These are phyloP conservation scores for Heliconius nattereri DNA, from an alignment of 1,140 invertebrate species.

Conservation along the genomic window DNA sequence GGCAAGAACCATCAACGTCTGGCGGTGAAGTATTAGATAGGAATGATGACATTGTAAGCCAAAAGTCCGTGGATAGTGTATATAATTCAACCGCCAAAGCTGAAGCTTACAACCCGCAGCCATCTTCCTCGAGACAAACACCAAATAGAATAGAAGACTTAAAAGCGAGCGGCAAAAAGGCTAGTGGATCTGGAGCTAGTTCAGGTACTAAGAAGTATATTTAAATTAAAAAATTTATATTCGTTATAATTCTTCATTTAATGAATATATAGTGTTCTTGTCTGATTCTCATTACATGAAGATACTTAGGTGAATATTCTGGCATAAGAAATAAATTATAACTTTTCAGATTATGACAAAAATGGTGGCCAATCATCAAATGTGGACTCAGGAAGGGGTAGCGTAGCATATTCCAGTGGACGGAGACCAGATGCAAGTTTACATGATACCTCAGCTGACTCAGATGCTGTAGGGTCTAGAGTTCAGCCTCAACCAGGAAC, in stretches of 20 bases:
- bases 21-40: slow-evolving; percentile 50
- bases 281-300: too few relatives aligned
- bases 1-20: slow-evolving; percentile 55
- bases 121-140: slow-evolving; percentile 72
- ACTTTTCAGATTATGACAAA: slow-evolving; percentile 85
- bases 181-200: slow-evolving; percentile 70
- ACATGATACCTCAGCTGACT: slow-evolving; percentile 80
- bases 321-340: slow-evolving; percentile 7
- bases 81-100: slow-evolving; percentile 70
- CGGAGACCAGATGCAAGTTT: slow-evolving; percentile 79
- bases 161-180: slow-evolving; percentile 70
- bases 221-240: too few relatives aligned
- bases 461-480: slow-evolving; percentile 66
- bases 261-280: too few relatives aligned
- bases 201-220: slow-evolving; percentile 52
- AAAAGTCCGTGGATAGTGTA: slow-evolving; percentile 74
- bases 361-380: slow-evolving; percentile 86
- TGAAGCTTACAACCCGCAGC: slow-evolving; percentile 66
- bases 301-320: not conserved
- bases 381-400: slow-evolving; percentile 88
- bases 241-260: too few relatives aligned
- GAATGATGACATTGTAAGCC: slow-evolving; percentile 73
- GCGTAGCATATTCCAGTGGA: slow-evolving; percentile 88
- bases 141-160: slow-evolving; percentile 76
- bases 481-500: slow-evolving; percentile 63